Evolutionary conservation across 2,888 invertebrate genomes (phyloP), one percentile per base, ranked within the genome.

Genomic region (Hydraecia micacea): DNA sequence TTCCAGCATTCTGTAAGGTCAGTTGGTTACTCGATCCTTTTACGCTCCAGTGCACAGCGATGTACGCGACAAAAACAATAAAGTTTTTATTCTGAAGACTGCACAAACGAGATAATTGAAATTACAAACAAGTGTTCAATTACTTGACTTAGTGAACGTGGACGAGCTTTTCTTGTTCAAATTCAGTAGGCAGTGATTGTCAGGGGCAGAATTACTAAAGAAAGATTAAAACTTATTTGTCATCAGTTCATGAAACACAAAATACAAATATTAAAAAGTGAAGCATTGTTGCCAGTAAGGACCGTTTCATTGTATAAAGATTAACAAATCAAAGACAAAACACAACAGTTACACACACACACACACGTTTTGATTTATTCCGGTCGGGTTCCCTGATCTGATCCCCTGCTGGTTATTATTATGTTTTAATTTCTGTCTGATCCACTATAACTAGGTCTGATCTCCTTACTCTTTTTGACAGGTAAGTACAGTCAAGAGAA

Each of bases 1-100:
- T 81, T 66, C 36, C 46, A 58, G 73, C 65, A 66, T 80, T 68
- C 11, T 32, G 39, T 65, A 69, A 55, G 73, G 73, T 65, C 60
- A 28, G 55, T 62, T 81, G 28, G 68, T 62, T 60, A 71, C 55
- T 77, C n/a, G 77, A 71, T 63, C 66, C 72, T 84, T 81, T 81
- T 52, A 82, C 74, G 86, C 73, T 74, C 63, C 60, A 42, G 13
- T n/a, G 60, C 55, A 66, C 65, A 71, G 36, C 60, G 13, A 72
- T 49, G 49, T 77, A 21, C 73, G 39, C 49, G 73, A 71, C 36
- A 73, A 76, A 80, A 76, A 85, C 52, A 81, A 76, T 39, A 15
- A 28, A 1, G 9, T 42, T 18, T 65, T 68, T 72, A 8, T 67
- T 68, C 32, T 65, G 70, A 58, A 46, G 65, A 70, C 68, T 60